phyloP scores from a whole-genome alignment of 2,113 vertebrate genomes.

The Gallinago media region DNA sequence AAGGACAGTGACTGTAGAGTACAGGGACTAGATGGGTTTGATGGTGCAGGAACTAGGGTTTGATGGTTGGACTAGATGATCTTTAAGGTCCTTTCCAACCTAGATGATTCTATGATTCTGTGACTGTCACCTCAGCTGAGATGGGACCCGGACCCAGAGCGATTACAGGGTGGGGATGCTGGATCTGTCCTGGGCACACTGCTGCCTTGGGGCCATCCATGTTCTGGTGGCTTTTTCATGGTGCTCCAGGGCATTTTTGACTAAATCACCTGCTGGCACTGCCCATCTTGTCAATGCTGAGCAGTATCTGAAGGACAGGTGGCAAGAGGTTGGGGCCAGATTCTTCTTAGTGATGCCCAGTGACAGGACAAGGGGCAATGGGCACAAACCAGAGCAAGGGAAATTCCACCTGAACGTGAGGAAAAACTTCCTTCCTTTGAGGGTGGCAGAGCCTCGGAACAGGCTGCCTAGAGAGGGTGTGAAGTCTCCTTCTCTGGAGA shows the following conservation, averaged over 20 bases:
- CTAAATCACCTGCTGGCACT: neutral
- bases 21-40: neutral
- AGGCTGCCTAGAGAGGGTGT: neutral
- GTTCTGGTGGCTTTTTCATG: neutral
- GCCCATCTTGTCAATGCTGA: neutral
- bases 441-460: neutral
- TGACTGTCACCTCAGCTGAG: neutral
- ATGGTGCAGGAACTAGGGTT: no score
- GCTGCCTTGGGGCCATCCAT: neutral
- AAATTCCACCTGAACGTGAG: neutral
- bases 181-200: neutral
- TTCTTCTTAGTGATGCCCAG: neutral
- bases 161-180: neutral
- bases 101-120: no score
- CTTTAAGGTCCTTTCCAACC: no score
- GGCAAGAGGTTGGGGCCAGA: neutral
- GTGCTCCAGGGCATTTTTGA: neutral
- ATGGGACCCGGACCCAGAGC: neutral
- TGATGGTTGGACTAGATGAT: no score
- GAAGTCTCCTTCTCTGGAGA: neutral
- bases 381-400: neutral
- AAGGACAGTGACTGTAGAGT: neutral
- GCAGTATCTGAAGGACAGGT: neutral
- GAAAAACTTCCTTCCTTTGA: neutral
- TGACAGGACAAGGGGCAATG: neutral